Conservation (phyloP, 2,113 vertebrate genomes). For the Sterrhoptilus dennistouni region DNA sequence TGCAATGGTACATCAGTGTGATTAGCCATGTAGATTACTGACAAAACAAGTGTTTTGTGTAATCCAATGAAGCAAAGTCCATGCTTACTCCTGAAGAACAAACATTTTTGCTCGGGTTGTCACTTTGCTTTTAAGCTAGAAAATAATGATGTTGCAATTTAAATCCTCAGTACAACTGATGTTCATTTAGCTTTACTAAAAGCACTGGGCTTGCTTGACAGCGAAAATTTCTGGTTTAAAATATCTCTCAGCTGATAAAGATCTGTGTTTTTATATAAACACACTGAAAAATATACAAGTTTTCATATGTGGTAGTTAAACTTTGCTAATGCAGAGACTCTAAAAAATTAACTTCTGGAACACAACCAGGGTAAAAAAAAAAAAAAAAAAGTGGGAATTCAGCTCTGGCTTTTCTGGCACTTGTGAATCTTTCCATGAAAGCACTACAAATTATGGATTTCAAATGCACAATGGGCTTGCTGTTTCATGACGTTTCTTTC, state of each 20-base stretch:
- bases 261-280: not conserved
- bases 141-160: not conserved
- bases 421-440: not conserved
- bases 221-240: not conserved
- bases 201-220: not conserved
- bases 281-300: not conserved
- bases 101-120: not conserved
- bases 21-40: not conserved
- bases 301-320: not conserved
- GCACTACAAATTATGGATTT: not conserved
- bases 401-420: not conserved
- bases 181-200: not conserved
- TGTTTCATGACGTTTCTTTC: not conserved
- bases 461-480: not conserved
- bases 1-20: not conserved
- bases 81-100: not conserved
- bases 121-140: not conserved
- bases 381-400: not conserved
- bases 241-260: not conserved
- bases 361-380: not conserved
- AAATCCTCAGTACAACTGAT: not conserved
- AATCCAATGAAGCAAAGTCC: slow-evolving; percentile 3
- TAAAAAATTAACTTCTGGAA: not conserved
- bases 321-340: not conserved
- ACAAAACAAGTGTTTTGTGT: not conserved